Percentiles rank a stretch among this genome's conserved stretches.
Conservation (phyloP, 2,797 vertebrate species). For the Chrosomus eos region DNA sequence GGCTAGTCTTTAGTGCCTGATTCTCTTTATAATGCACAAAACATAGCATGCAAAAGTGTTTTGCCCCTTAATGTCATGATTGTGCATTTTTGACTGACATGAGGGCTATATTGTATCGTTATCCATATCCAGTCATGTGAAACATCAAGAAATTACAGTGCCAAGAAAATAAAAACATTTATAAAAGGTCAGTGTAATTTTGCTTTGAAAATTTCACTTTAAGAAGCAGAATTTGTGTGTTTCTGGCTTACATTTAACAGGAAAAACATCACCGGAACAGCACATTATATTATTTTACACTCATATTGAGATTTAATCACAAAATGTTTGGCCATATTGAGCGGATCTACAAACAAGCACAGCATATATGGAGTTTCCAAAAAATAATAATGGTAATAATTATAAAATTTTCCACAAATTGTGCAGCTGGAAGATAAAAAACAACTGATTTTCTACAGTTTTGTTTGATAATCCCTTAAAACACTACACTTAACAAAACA, state of each 20-base stretch:
- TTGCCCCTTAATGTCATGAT: not conserved
- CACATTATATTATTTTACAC: not conserved
- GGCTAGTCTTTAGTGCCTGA: not conserved
- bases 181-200: not conserved
- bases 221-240: not conserved
- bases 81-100: not conserved
- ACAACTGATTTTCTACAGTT: not conserved
- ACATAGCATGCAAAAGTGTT: not conserved
- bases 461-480: not conserved
- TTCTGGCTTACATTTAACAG: not conserved
- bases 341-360: not conserved
- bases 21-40: not conserved
- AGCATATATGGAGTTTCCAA: not conserved
- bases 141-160: not conserved
- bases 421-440: too few species aligned
- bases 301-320: not conserved
- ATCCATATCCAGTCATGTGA: not conserved
- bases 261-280: too few species aligned
- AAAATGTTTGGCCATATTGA: not conserved
- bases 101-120: not conserved
- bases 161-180: conserved; percentile 1
- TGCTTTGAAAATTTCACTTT: not conserved
- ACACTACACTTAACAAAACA: not conserved
- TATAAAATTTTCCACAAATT: not conserved
- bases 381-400: too few species aligned